Base-by-base conservation (phyloP, 2,113 vertebrate species). In the Noturus placidus region DNA sequence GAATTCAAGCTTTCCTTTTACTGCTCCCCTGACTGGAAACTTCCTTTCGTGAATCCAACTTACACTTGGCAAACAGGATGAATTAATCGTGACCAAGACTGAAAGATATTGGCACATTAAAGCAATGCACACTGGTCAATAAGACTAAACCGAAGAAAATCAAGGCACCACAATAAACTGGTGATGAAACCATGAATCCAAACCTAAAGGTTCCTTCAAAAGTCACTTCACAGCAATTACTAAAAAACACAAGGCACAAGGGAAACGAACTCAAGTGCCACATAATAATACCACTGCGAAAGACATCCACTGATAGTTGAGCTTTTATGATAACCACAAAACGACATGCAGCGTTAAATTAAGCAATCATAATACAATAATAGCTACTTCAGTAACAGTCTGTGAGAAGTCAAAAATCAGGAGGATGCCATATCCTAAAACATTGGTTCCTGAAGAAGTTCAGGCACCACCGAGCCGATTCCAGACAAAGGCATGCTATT, bases 371-470 rank as follows among this genome's bases (percentile, higher is more conserved):
- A 82, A 81, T 27, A 35, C 76, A 6, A 57, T 56, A 20, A 82
- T 30, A 65, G 54, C 27, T 59, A 52, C 35, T 80, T 83, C 25
- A 82, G 59, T 42, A 30, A 77, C 38, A 25, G 59, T 67, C 89
- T 61, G 57, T 72, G 74, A 86, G 33, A 72, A 8, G 42, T 69
- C 30, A 27, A 82, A 65, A 72, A 78, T 77, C 20, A 56, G 65
- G 7, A 59, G 50, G 42, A 50, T 17, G 54, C 30, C n/a, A 3
- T 61, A 79, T 30, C 50, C n/a, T 84, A 25, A 72, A 67, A 54
- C 27, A 27, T 2, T 54, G 76, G 27, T 30, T 79, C 76, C 50
- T 56, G 27, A 79, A 79, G 59, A 69, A 1, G 20, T 63, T 77
- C 56, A 76, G 81, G 20, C 61, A 87, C 50, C n/a, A 5, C 59